Evolutionary conservation across 2,888 invertebrate species (phyloP), one percentile per base, ranked within the genome.

Genomic region (Pegoplata infirma): DNA sequence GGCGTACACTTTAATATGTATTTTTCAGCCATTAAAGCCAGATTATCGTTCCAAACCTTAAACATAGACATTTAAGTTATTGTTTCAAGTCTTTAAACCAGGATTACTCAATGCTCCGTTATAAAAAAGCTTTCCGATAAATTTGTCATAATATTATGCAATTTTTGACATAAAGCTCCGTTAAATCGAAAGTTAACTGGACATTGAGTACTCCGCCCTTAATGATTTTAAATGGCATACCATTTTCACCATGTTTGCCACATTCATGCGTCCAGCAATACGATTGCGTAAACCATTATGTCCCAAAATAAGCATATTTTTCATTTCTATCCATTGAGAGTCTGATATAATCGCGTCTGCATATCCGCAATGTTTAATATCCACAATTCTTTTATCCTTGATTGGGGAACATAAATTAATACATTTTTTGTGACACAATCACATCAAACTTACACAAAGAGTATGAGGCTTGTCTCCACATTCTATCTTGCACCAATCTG

Each of bases 241-340:
- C 81, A 82, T 44, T 17, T 75, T 32, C 0, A 82, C 68, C 83
- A 84, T 83, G 51, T 82, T 76, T 12, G 82, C 64, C 5, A 83
- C 80, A 12, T 64, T 61, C 82, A 82, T 82, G 28, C 73, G 81
- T 4, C 69, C 51, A 0, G 83, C 82, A 40, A 84, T 84, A 10
- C 84, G 82, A 58, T 82, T 66, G 3, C 84, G 72, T 14, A 84
- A 16, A 2, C 84, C 84, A 69, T 83, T 84, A 10, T 83, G 80
- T 6, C 82, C 84, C 17, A 69, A 55, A 7, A 81, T 40, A 1
- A 80, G 47, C 16, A 64, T 58, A 12, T 16, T 25, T 47, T 46
- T 56, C 59, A 76, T 53, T 10, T 68, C 61, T 14, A 40, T 40
- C 36, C 63, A 44, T 12, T 68, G 12, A n/a, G 19, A 17, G 12